Base-by-base conservation (phyloP, 2,888 invertebrate species). In the Platypus cylindrus region DNA sequence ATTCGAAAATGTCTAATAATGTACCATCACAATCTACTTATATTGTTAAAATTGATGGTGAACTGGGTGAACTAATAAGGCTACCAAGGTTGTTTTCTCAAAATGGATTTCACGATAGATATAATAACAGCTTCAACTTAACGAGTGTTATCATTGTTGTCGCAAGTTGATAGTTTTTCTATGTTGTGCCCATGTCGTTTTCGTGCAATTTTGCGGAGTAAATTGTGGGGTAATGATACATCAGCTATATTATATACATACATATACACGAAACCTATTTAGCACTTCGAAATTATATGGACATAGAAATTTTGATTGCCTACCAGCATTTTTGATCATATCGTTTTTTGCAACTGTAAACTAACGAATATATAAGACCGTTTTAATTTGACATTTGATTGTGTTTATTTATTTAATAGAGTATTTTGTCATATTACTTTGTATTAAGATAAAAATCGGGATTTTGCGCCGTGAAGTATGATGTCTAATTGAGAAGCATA, bases 211-310 rank as follows among this genome's bases (percentile, higher is more conserved):
- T 39, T 34, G 40, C 35, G 41, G 44, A 44, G 43, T 40, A 45
- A 30, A 36, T 43, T 39, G 34, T 33, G 32, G 29, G 37, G 46
- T 51, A 51, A 51, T 51, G 40, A 49, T 48, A 51, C 42, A 49
- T 44, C 45, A 42, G 41, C n/a, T n/a, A n/a, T n/a, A n/a, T n/a
- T n/a, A n/a, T n/a, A n/a, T 38, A 43, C 39, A 43, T 45, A 46
- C 47, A 46, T 46, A 50, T 45, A 43, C 48, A 44, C 45, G 46
- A 45, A n/a, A 47, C 44, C 45, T 48, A 49, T 51, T 50, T 51
- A 51, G 45, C 49, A 49, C 49, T 49, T 48, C n/a, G 42, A 50
- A 49, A 50, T 50, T 50, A 50, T 48, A 49, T 47, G 46, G 46
- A 49, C 46, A 48, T 45, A 48, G 48, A 42, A 40, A 45, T 47